Conservation (phyloP, 2,888 invertebrate genomes). For the Acanthosepion lycidas region DNA sequence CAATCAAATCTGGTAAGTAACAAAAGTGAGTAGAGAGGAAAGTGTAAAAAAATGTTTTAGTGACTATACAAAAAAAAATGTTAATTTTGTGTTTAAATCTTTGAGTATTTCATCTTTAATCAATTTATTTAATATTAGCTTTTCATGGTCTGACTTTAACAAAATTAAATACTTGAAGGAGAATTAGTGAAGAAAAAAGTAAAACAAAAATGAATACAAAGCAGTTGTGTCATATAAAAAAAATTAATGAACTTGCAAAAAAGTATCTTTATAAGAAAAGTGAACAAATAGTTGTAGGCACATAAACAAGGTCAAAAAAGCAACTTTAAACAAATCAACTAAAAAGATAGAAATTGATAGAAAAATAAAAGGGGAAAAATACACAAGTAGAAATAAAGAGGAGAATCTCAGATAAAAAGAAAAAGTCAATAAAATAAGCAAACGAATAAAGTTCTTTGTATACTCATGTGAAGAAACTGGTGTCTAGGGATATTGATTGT, state of each 20-base stretch:
- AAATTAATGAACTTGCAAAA: not conserved
- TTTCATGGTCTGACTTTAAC: not conserved
- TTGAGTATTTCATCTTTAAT: not conserved
- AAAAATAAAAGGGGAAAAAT: not conserved
- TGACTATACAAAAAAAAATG: not conserved
- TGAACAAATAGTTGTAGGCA: not conserved
- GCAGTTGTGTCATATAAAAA: not conserved
- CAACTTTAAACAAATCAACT: not conserved
- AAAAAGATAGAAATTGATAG: not conserved
- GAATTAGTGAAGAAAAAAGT: not conserved
- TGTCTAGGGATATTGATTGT: constrained; percentile 20
- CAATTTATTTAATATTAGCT: constrained; percentile 5
- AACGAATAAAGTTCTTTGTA: constrained; percentile 11
- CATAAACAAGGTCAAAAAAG: not conserved
- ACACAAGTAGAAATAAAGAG: not conserved
- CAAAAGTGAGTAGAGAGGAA: not conserved
- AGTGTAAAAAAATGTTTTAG: not conserved
- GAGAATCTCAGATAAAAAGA: not conserved
- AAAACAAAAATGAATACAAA: not conserved
- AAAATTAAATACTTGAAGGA: not conserved
- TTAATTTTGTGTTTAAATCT: not conserved
- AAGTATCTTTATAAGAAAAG: not conserved
- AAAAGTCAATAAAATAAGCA: not conserved
- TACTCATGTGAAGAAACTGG: not conserved
- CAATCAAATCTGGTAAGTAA: not conserved